These are phyloP conservation scores for Gerris buenoi DNA, from an alignment of 1,140 invertebrate genomes.

Conservation along the genomic window DNA sequence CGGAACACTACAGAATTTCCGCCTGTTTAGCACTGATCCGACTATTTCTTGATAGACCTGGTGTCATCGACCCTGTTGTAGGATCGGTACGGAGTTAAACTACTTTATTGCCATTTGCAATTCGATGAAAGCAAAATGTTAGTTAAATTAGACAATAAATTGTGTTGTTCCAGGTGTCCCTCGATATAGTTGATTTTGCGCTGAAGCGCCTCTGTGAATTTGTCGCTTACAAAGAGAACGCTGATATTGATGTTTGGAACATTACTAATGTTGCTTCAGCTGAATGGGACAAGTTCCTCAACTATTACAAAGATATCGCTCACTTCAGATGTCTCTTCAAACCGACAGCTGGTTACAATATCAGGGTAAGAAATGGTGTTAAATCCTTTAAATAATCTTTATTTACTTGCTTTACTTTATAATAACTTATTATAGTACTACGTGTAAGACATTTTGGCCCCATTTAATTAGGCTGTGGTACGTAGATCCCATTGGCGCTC, in stretches of 20 bases:
- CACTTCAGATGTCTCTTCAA: conserved; percentile 36
- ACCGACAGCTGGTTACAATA: not conserved
- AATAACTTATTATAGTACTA: not conserved
- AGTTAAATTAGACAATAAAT: not conserved
- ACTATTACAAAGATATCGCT: conserved; percentile 52
- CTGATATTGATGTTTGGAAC: conserved; percentile 67
- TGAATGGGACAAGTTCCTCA: conserved; percentile 75
- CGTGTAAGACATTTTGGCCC: too few species aligned
- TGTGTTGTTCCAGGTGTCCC: conserved; percentile 32
- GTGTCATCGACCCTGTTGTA: conserved; percentile 4
- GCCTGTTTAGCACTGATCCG: conserved; percentile 70
- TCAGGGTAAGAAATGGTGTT: not conserved
- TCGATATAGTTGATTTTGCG: conserved; percentile 60
- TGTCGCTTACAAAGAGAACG: conserved; percentile 55
- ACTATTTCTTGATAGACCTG: conserved; percentile 40
- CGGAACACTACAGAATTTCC: conserved; percentile 77
- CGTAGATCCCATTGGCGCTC: not conserved
- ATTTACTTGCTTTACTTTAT: not conserved
- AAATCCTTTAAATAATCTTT: too few species aligned
- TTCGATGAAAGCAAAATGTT: not conserved
- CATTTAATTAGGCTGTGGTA: too few species aligned
- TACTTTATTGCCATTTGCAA: not conserved
- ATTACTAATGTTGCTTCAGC: conserved; percentile 52
- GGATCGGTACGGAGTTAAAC: not conserved
- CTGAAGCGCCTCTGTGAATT: conserved; percentile 59